Percentiles rank a stretch among this genome's conserved stretches.
Conservation (phyloP, 2,797 vertebrate species). For the Chelon auratus region DNA sequence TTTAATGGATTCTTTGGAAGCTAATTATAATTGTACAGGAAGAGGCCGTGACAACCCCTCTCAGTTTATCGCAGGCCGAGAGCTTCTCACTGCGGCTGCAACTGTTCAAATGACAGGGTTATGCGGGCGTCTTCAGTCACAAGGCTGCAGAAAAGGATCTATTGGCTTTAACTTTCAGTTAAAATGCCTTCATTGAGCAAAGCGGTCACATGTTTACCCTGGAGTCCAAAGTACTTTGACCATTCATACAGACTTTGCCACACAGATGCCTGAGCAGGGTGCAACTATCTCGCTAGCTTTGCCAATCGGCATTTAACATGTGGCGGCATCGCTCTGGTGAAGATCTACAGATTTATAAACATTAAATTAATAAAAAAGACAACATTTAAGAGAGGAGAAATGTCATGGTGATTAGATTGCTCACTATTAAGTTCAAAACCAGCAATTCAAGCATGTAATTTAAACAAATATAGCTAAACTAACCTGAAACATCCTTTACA, state of each 20-base stretch:
- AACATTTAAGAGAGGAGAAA: too few species aligned
- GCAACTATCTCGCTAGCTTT: background rate
- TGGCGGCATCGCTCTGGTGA: too few species aligned
- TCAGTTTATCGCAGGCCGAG: background rate
- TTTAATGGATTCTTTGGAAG: constrained; percentile 1
- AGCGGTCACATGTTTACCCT: constrained; percentile 38
- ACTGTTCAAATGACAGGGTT: background rate
- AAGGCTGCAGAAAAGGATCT: constrained; percentile 15
- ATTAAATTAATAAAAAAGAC: too few species aligned
- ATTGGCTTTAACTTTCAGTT: constrained; percentile 36
- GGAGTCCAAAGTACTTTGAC: constrained; percentile 14
- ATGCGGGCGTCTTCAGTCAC: constrained; percentile 22
- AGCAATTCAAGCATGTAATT: too few species aligned
- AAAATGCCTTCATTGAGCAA: constrained; percentile 40
- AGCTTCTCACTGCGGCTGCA: background rate
- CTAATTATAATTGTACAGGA: background rate
- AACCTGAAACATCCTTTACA: constrained; percentile 8
- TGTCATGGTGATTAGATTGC: too few species aligned
- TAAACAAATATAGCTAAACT: too few species aligned
- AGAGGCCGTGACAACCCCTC: background rate
- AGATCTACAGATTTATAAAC: too few species aligned
- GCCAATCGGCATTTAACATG: background rate
- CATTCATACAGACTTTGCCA: constrained; percentile 9
- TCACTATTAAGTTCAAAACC: too few species aligned
- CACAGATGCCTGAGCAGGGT: background rate